Base-by-base conservation (phyloP, 2,113 vertebrate genomes). In the Anas platyrhynchos region DNA sequence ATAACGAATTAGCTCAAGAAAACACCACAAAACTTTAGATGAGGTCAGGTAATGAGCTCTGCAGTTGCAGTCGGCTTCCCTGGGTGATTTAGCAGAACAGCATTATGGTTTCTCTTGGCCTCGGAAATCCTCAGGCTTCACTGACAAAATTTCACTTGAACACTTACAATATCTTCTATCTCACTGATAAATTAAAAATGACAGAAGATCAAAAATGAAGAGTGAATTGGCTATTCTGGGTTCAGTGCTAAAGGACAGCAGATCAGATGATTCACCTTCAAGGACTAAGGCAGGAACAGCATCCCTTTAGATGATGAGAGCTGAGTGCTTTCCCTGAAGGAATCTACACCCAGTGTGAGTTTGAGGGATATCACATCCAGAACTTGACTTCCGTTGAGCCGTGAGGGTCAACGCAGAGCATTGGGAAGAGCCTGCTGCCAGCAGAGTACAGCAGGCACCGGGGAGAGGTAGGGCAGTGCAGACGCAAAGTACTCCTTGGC, bases 161-260 rank as follows among this genome's bases (percentile, higher is more conserved):
- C n/a, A 81, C 65, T 92, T 69, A 72, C 20, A 66, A 32, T 80
- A 74, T 88, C 21, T 88, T 14, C 25, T 62, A 48, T 73, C 48
- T 80, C 74, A 66, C n/a, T 86, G 79, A 71, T 52, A 86, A 95
- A 96, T 93, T 89, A 83, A 94, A 93, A 93, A 94, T 86, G 93
- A 93, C 88, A 85, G 75, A 73, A 50, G 26, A 87, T 54, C 41
- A 74, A 34, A 83, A 90, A 93, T 61, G 34, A 41, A 72, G 83
- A 89, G 75, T 55, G 44, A 89, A 36, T 76, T 84, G 54, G 21
- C 23, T 95, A 25, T 87, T 93, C 58, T 1, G 1, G 54, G 46
- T 74, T 89, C 79, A 88, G 65, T 31, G 50, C 43, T 83, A 68
- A 88, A 86, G 41, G 34, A 74, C 61, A 81, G 79, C 67, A 90